These are phyloP conservation scores for Agrochola macilenta DNA, from an alignment of 2,888 invertebrate genomes.

Conservation along the genomic window DNA sequence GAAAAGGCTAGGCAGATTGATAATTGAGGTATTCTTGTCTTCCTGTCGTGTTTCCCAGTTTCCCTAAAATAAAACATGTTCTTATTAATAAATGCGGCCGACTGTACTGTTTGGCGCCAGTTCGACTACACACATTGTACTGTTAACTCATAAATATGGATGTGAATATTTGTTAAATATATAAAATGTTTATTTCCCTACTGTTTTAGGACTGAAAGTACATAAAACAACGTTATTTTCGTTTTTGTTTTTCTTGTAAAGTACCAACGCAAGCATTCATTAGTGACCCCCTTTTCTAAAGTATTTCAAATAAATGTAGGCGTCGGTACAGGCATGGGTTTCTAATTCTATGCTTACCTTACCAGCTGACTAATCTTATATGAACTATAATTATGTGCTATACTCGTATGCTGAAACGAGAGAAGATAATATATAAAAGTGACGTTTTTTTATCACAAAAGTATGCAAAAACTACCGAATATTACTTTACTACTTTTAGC, in stretches of 20 bases:
- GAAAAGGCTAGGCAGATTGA: not conserved
- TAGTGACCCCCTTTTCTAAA: not conserved
- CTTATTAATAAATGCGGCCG: slow-evolving; percentile 1
- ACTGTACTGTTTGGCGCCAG: slow-evolving; percentile 57
- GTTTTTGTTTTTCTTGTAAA: slow-evolving; percentile 9
- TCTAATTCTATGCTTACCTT: not conserved
- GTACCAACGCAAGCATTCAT: not conserved
- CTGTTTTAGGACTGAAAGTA: slow-evolving; percentile 32
- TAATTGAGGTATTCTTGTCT: not conserved
- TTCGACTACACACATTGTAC: slow-evolving; percentile 44
- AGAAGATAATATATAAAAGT: too few species aligned
- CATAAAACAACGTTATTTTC: slow-evolving; percentile 30
- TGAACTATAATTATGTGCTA: not conserved
- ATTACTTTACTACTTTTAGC: not conserved
- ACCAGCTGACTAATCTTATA: not conserved
- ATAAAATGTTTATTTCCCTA: slow-evolving; percentile 59
- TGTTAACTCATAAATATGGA: slow-evolving; percentile 58
- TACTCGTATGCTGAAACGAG: too few species aligned
- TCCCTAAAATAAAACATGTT: not conserved
- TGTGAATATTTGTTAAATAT: slow-evolving; percentile 63
- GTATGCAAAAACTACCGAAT: too few species aligned
- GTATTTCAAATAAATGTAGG: slow-evolving; percentile 20
- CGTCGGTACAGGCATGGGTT: not conserved
- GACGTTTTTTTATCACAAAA: too few species aligned
- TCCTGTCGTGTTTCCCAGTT: not conserved